Conservation (phyloP, 2,797 vertebrate genomes). For the Smutsia gigantea region DNA sequence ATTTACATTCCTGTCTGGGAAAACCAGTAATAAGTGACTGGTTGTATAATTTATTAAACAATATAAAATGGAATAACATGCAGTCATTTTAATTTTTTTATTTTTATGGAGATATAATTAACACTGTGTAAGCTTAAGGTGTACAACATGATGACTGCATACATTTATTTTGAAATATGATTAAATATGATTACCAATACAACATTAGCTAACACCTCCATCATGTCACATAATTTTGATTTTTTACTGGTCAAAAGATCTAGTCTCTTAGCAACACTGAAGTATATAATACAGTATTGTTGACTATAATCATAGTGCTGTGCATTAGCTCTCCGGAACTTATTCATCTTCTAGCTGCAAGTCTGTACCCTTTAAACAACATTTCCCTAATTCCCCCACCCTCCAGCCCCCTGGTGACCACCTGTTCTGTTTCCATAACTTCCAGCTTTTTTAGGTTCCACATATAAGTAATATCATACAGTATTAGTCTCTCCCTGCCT, state of each 20-base stretch:
- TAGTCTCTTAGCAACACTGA: slow-evolving; percentile 7
- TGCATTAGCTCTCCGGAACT: neutral
- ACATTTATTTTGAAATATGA: neutral
- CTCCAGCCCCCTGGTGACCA: neutral
- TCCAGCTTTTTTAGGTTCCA: neutral
- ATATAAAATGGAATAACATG: neutral
- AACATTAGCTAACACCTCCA: neutral
- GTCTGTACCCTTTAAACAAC: neutral
- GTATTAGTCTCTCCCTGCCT: neutral
- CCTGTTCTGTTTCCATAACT: neutral
- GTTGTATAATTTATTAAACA: neutral
- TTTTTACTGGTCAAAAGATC: neutral
- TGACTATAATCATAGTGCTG: neutral
- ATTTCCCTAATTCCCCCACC: neutral
- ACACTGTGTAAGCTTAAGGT: neutral
- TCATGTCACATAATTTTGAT: neutral
- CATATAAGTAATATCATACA: neutral
- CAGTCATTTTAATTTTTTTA: neutral
- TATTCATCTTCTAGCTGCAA: neutral
- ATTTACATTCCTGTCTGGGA: neutral
- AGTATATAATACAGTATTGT: neutral
- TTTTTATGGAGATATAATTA: neutral
- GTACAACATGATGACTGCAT: neutral
- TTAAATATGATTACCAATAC: neutral
- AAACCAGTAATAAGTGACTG: neutral